Evolutionary conservation across 2,797 vertebrate genomes (phyloP).

Genomic region (Pyrocephalus nanus): DNA sequence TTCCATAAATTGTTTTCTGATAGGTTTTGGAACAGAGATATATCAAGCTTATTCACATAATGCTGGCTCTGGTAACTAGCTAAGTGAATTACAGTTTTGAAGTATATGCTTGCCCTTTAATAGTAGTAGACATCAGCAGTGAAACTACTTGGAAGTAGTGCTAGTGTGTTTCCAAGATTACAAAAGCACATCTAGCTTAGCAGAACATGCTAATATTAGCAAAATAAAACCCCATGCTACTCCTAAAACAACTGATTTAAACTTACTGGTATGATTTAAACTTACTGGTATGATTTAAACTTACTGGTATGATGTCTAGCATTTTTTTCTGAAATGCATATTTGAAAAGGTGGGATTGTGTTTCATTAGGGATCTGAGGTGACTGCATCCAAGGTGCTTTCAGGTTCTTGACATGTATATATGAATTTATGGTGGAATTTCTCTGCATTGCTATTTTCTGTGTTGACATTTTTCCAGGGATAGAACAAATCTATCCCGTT

Average conservation of each 20-base stretch:
- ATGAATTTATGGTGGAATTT: not conserved
- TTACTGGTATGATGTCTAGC: not conserved
- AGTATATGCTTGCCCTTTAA: conserved; percentile 39
- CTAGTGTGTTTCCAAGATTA: not conserved
- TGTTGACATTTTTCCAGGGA: not conserved
- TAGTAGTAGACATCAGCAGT: not conserved
- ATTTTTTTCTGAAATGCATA: not conserved
- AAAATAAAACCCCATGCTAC: not conserved
- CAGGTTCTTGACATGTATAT: not conserved
- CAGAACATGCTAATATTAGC: not conserved
- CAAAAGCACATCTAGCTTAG: not conserved
- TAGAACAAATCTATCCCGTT: not conserved
- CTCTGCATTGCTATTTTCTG: not conserved
- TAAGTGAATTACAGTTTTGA: conserved; percentile 63
- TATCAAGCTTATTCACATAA: conserved; percentile 57
- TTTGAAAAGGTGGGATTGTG: not conserved
- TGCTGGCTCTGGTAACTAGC: conserved; percentile 48
- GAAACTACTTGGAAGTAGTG: not conserved
- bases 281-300: not conserved
- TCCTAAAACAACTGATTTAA: not conserved
- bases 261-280: not conserved
- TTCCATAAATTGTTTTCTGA: conserved; percentile 70
- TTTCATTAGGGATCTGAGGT: not conserved
- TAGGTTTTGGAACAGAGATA: conserved; percentile 50
- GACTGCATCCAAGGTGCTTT: not conserved